Percentiles rank a stretch among this genome's conserved stretches.
These are phyloP conservation scores for Dermolepida albohirtum DNA, from an alignment of 2,888 invertebrate genomes.

Conservation along the genomic window DNA sequence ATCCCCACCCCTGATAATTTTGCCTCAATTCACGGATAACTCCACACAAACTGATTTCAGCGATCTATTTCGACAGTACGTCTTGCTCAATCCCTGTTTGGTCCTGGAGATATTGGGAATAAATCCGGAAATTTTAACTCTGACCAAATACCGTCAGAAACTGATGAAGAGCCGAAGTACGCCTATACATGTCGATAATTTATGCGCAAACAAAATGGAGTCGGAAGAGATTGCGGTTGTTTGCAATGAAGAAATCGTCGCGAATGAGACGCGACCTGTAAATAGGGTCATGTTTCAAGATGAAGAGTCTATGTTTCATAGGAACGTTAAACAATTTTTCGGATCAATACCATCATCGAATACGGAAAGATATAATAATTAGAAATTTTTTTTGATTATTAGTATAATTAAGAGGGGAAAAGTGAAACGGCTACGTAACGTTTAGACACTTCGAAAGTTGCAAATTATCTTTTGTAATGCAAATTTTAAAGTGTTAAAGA, in stretches of 20 bases:
- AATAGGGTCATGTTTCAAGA: constrained; percentile 26
- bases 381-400: constrained; percentile 1
- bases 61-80: constrained; percentile 73
- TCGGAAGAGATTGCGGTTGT: not conserved
- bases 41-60: constrained; percentile 75
- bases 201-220: not conserved
- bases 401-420: too few relatives aligned
- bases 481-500: too few relatives aligned
- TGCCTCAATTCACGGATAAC: constrained; percentile 57
- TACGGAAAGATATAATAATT: constrained; percentile 23
- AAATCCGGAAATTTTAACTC: constrained; percentile 68
- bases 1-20: constrained; percentile 46
- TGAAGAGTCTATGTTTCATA: constrained; percentile 16
- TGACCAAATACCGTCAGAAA: constrained; percentile 47
- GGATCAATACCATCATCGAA: constrained; percentile 29
- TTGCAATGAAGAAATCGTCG: constrained; percentile 8
- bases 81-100: constrained; percentile 78
- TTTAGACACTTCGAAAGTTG: too few relatives aligned
- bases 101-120: constrained; percentile 80
- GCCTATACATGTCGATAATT: constrained; percentile 41
- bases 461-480: too few relatives aligned
- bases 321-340: constrained; percentile 34
- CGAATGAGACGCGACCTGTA: constrained; percentile 13
- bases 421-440: too few relatives aligned
- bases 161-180: constrained; percentile 50